Percentiles rank a stretch among this genome's conserved stretches.
phyloP scores from a whole-genome alignment of 2,888 invertebrate genomes.

The Malthinus seriepunctatus region DNA sequence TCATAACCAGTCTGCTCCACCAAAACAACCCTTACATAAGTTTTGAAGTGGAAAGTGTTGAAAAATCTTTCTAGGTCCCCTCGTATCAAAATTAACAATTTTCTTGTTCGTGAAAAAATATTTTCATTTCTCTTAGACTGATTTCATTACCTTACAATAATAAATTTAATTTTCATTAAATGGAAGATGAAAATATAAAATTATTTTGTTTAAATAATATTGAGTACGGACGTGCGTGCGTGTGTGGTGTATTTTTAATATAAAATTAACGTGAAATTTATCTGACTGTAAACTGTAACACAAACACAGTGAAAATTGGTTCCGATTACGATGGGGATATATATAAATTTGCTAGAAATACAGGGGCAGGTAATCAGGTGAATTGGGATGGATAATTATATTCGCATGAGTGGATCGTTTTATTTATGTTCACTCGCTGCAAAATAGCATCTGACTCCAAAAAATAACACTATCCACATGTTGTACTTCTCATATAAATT shows the following conservation, averaged over 20 bases:
- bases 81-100: too few relatives aligned
- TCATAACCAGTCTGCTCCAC: too few relatives aligned
- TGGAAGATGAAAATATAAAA: too few relatives aligned
- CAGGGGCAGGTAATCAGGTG: constrained; percentile 31
- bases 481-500: constrained; percentile 18
- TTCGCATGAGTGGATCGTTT: constrained; percentile 29
- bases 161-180: too few relatives aligned
- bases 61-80: too few relatives aligned
- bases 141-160: too few relatives aligned
- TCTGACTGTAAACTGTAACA: constrained; percentile 14
- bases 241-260: constrained; percentile 4
- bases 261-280: constrained; percentile 11
- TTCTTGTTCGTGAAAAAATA: too few relatives aligned
- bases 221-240: too few relatives aligned
- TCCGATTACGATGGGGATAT: constrained; percentile 26
- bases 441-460: constrained; percentile 22
- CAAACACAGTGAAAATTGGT: constrained; percentile 18
- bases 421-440: constrained; percentile 29
- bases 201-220: too few relatives aligned
- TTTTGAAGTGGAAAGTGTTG: too few relatives aligned
- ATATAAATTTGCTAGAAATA: constrained; percentile 27
- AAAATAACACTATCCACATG: constrained; percentile 27
- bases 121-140: too few relatives aligned
- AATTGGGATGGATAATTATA: constrained; percentile 28
- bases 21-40: too few relatives aligned